Base-by-base conservation (phyloP, 2,113 vertebrate genomes). In the Tetraodon nigroviridis region DNA sequence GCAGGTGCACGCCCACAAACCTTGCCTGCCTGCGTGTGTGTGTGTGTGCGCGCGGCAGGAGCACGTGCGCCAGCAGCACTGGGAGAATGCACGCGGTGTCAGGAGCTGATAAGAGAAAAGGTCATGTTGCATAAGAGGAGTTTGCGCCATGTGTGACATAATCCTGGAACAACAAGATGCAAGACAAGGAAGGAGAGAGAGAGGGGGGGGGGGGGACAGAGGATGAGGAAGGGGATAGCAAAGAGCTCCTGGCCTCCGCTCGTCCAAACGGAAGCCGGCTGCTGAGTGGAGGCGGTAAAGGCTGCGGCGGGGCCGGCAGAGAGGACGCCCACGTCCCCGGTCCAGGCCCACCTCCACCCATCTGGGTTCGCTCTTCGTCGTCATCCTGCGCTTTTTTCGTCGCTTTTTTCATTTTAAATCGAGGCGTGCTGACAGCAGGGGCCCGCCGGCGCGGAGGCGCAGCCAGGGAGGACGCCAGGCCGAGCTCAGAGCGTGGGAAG, bases 61-160 rank as follows among this genome's bases (percentile, higher is more conserved):
- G 53, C 12, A 24, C 16, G 16, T 37, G 66, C 74, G 64, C 51
- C 61, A 61, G 66, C n/a, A n/a, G 61, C 51, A 64, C 40, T 37
- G 6, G 1, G 64, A 78, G 80, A 71, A 73, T 52, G 69, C 46
- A 62, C 69, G 67, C 64, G 5, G 56, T 77, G 78, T 67, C 74
- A 80, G 73, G 75, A 84, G 74, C 84, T 78, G 85, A 87, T 87
- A 86, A 84, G 75, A 69, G 69, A 79, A 85, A 85, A 81, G 87
- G 78, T 80, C 59, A 67, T 61, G 51, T 84, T 89, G 75, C 81
- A 71, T 82, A 82, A 84, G 61, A 62, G 48, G 37, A 58, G 56
- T 76, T 64, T 60, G 10, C 41, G 27, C 48, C 27, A 37, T 61
- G 68, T 55, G 73, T 76, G 81, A 86, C 71, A 76, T 73, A 80